phyloP scores from a whole-genome alignment of 1,140 invertebrate species.

The Ditylenchus dipsaci region DNA sequence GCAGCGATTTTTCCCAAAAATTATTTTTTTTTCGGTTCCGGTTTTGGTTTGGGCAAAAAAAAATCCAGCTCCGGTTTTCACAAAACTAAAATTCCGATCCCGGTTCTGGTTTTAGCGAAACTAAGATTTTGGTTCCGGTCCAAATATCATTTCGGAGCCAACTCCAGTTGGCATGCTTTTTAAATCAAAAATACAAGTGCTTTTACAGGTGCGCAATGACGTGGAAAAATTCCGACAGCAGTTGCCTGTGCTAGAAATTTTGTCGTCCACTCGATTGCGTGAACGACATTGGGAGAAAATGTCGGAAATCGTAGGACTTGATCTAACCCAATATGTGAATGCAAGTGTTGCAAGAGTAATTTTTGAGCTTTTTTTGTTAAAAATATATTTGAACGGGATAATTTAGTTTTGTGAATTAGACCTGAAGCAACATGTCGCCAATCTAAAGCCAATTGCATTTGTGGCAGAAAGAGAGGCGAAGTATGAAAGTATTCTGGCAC shows the following conservation, averaged over 20 bases:
- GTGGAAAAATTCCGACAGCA: constrained; percentile 35
- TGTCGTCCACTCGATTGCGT: constrained; percentile 21
- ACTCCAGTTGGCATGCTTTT: no score
- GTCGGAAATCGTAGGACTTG: constrained; percentile 36
- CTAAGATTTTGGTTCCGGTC: no score
- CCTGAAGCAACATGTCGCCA: constrained; percentile 27
- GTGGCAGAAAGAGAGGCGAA: constrained; percentile 34
- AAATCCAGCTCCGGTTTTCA: no score
- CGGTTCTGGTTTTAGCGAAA: no score
- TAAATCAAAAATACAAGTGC: background rate
- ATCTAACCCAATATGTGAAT: constrained; percentile 29
- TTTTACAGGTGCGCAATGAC: constrained; percentile 12
- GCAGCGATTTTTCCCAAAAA: no score
- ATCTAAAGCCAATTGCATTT: constrained; percentile 38
- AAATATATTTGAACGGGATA: no score
- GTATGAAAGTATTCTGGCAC: no score
- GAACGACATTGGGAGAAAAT: constrained; percentile 42
- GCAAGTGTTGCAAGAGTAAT: constrained; percentile 35
- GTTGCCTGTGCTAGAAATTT: constrained; percentile 30
- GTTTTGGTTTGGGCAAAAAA: no score
- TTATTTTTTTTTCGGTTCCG: no score
- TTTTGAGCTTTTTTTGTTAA: no score
- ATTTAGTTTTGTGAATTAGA: constrained; percentile 28
- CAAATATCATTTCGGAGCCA: no score
- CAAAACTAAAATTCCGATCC: no score